Percentiles rank a stretch among this genome's conserved stretches.
phyloP scores from a whole-genome alignment of 2,113 vertebrate genomes.

The Himantopus leucocephalus region DNA sequence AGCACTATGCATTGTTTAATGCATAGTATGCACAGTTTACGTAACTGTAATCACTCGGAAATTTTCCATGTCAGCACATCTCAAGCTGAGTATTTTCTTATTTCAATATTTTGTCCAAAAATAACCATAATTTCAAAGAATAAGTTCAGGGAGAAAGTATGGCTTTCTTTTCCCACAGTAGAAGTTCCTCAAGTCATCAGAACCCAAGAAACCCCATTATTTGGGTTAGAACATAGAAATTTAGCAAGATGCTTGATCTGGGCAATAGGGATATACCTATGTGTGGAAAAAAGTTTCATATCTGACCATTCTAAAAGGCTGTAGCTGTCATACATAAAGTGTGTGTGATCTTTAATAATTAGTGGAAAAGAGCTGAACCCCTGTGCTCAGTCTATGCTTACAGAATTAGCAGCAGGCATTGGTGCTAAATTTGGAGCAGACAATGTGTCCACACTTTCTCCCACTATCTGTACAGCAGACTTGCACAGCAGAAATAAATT shows the following conservation, averaged over 20 bases:
- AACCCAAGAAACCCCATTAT: not conserved
- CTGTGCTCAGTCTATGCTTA: not conserved
- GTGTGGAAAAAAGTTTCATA: accelerated
- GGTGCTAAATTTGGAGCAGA: not conserved
- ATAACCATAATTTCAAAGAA: not conserved
- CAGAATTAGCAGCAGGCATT: not conserved
- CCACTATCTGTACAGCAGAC: not conserved
- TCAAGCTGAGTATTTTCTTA: not conserved
- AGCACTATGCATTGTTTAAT: not conserved
- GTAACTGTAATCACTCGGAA: not conserved
- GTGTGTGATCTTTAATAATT: not conserved
- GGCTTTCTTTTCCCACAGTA: not conserved
- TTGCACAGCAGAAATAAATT: not conserved
- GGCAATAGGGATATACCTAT: not conserved
- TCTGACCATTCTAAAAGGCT: not conserved
- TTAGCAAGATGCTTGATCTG: not conserved
- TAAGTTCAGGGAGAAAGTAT: not conserved
- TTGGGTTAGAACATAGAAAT: not conserved
- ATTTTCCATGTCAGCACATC: not conserved
- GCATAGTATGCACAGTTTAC: too few relatives aligned
- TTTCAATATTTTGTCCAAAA: not conserved
- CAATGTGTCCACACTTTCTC: not conserved
- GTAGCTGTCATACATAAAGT: not conserved
- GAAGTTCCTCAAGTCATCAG: not conserved
- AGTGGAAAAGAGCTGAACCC: not conserved